Evolutionary conservation across 2,797 vertebrate genomes (phyloP).

Genomic region (Amphiprion clarkii): DNA sequence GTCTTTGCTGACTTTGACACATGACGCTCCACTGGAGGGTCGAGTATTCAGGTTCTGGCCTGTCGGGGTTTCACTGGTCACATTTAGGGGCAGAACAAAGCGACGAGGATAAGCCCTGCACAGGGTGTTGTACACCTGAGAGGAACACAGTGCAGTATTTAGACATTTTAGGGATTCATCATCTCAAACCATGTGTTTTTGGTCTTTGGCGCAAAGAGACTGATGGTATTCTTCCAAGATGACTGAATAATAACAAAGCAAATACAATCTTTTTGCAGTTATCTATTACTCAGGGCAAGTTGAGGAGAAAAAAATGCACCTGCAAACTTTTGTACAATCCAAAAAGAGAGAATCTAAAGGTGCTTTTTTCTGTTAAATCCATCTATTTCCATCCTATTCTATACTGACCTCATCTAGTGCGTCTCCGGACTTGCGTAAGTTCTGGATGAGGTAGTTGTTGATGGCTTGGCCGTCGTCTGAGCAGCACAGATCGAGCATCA

Average conservation of each 20-base stretch:
- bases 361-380: too few relatives aligned
- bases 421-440: slow-evolving; percentile 89
- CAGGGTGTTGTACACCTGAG: slow-evolving; percentile 85
- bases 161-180: neutral
- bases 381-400: too few relatives aligned
- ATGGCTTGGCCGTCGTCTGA: slow-evolving; percentile 87
- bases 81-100: slow-evolving; percentile 91
- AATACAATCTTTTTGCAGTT: too few relatives aligned
- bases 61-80: slow-evolving; percentile 78
- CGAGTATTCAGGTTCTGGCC: slow-evolving; percentile 88
- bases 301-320: too few relatives aligned
- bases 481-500: slow-evolving; percentile 93
- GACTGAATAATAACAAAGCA: too few relatives aligned
- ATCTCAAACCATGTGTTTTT: neutral
- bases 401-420: slow-evolving; percentile 80
- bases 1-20: slow-evolving; percentile 84
- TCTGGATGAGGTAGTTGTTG: slow-evolving; percentile 89
- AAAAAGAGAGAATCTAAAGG: too few relatives aligned
- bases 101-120: slow-evolving; percentile 85
- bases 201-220: neutral
- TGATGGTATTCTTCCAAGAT: too few relatives aligned
- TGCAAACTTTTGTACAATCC: too few relatives aligned
- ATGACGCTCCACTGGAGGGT: slow-evolving; percentile 84
- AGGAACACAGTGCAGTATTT: slow-evolving; percentile 6
- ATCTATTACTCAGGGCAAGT: too few relatives aligned